phyloP scores from a whole-genome alignment of 2,888 invertebrate species.

The Melieria omissa region DNA sequence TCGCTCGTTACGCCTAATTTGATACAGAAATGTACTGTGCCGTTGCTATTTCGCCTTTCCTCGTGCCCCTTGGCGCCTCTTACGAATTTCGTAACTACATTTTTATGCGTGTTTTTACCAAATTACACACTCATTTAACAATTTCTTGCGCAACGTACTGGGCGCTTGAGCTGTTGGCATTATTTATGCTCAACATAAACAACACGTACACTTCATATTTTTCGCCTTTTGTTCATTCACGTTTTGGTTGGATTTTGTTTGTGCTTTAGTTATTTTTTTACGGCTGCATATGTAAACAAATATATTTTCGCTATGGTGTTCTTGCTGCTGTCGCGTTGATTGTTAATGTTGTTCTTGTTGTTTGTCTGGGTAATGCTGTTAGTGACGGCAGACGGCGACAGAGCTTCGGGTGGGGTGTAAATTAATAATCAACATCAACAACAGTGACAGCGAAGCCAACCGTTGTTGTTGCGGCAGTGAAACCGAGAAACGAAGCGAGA shows the following conservation, averaged over 20 bases:
- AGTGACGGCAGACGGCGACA: not conserved
- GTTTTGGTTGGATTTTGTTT: conserved; percentile 10
- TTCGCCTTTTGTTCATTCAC: conserved; percentile 6
- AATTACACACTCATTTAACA: conserved; percentile 32
- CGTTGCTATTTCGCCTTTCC: no score
- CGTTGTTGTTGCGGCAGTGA: not conserved
- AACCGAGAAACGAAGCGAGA: not conserved
- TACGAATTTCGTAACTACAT: no score
- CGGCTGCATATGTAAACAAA: not conserved
- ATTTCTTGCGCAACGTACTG: conserved; percentile 12
- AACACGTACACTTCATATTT: conserved; percentile 7
- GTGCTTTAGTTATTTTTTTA: not conserved
- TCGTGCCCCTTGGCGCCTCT: no score
- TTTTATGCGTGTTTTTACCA: conserved; percentile 10
- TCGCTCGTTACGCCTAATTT: no score
- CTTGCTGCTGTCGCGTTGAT: not conserved
- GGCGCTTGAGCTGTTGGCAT: conserved; percentile 10
- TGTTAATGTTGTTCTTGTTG: not conserved
- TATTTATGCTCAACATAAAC: conserved; percentile 16
- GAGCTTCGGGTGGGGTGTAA: not conserved
- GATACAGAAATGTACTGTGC: no score
- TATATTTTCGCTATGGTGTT: conserved; percentile 14
- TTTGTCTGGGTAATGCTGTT: no score
- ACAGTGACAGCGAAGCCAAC: no score
- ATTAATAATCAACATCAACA: conserved; percentile 17